Evolutionary conservation across 2,113 vertebrate genomes (phyloP).

Genomic region (Prinia subflava): DNA sequence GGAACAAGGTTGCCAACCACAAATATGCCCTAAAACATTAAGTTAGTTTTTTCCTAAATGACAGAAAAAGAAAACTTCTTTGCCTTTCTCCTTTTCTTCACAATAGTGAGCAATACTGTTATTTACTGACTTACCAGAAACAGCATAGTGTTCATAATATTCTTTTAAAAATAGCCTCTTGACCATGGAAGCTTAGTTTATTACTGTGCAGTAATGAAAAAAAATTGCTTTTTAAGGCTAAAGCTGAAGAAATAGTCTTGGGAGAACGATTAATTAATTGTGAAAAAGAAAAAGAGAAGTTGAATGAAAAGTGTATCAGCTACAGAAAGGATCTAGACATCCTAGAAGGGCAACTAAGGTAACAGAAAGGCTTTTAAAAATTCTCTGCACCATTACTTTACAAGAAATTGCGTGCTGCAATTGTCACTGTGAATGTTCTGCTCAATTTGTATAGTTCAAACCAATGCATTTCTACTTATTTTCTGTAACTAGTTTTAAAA

Average conservation of each 20-base stretch:
- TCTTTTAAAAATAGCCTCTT: not conserved
- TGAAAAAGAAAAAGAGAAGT: conserved; percentile 80
- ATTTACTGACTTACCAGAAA: not conserved
- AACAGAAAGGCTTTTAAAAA: not conserved
- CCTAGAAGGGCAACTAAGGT: conserved; percentile 80
- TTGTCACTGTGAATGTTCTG: not conserved
- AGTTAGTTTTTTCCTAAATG: not conserved
- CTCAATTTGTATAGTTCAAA: rapidly evolving
- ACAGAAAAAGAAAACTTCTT: not conserved
- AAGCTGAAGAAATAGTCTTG: conserved; percentile 79
- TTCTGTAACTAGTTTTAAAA: not conserved
- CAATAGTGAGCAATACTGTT: not conserved
- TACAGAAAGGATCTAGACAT: conserved; percentile 76
- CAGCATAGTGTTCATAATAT: not conserved
- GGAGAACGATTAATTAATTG: conserved; percentile 77
- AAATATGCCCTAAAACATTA: not conserved
- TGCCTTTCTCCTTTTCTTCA: not conserved
- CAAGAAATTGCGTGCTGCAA: not conserved
- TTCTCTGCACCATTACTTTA: not conserved
- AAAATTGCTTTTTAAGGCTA: conserved; percentile 75
- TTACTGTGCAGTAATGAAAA: conserved; percentile 12
- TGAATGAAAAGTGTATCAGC: conserved; percentile 74
- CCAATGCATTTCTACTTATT: not conserved
- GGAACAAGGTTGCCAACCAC: not conserved
- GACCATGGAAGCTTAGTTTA: not conserved